Percentiles rank a stretch among this genome's conserved stretches.
Conservation (phyloP, 2,113 vertebrate genomes). For the Proteles cristata region DNA sequence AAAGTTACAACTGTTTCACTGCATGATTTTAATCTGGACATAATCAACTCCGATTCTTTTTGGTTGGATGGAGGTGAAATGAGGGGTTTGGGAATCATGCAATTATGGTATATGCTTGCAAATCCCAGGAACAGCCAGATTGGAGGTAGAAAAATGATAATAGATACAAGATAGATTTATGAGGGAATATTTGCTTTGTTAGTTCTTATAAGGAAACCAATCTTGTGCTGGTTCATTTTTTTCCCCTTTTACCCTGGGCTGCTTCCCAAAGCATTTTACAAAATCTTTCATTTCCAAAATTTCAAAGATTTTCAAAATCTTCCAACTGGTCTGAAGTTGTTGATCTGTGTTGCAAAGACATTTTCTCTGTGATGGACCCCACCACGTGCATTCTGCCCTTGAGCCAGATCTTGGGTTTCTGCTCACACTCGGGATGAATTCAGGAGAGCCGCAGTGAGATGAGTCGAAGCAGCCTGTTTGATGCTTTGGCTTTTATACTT, state of each 20-base stretch:
- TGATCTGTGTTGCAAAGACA: not conserved
- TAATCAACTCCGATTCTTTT: not conserved
- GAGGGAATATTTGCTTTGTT: not conserved
- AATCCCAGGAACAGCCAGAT: not conserved
- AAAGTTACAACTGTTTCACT: not conserved
- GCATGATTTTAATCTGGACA: not conserved
- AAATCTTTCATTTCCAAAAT: not conserved
- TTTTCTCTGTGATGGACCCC: not conserved
- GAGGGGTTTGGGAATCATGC: not conserved
- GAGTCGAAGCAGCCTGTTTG: no score
- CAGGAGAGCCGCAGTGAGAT: fast-evolving
- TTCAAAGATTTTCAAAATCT: not conserved
- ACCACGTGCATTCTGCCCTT: not conserved
- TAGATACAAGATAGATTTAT: not conserved
- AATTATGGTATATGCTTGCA: not conserved
- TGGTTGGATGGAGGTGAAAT: not conserved
- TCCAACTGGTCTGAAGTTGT: not conserved
- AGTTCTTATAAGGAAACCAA: not conserved
- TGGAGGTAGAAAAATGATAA: not conserved
- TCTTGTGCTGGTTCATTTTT: not conserved
- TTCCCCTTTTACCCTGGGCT: not conserved
- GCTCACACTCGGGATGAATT: not conserved
- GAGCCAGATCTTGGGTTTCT: not conserved
- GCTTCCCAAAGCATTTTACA: not conserved
- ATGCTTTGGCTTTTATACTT: not conserved